Evolutionary conservation across 2,113 vertebrate genomes (phyloP).

Genomic region (Carollia perspicillata): DNA sequence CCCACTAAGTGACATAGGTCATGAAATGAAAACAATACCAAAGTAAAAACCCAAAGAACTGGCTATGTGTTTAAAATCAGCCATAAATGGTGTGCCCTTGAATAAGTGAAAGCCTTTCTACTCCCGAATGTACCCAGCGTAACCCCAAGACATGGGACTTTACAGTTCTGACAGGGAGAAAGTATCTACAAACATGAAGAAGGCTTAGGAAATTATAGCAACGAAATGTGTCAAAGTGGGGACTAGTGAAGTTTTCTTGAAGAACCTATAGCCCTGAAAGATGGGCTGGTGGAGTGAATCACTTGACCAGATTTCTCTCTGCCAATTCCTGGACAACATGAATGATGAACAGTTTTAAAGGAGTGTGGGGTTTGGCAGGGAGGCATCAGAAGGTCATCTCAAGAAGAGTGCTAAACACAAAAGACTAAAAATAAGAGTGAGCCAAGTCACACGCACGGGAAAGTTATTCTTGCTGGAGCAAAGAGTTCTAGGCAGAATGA

Average conservation of each 20-base stretch:
- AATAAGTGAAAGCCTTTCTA: background rate
- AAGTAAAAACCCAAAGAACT: slow-evolving; percentile 2
- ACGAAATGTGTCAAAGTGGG: background rate
- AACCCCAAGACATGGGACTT: background rate
- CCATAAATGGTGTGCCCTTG: background rate
- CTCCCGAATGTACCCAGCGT: background rate
- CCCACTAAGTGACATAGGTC: background rate
- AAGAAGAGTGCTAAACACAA: slow-evolving; percentile 30
- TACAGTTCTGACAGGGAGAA: background rate
- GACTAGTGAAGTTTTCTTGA: background rate
- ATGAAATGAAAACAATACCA: slow-evolving; percentile 20
- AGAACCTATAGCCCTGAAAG: background rate
- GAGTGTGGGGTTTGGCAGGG: background rate
- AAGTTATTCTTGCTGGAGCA: slow-evolving; percentile 34
- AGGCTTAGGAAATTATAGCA: background rate
- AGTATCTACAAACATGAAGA: background rate
- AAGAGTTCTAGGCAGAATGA: slow-evolving; percentile 27
- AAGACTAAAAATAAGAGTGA: slow-evolving; percentile 57
- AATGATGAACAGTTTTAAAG: slow-evolving; percentile 20
- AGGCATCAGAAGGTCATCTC: slow-evolving; percentile 26
- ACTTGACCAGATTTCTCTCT: background rate
- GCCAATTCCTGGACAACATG: background rate
- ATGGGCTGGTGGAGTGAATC: background rate
- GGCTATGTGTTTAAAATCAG: slow-evolving; percentile 3
- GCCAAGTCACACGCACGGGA: background rate